Conservation (phyloP, 2,888 invertebrate genomes). For the Watsonalla binaria region DNA sequence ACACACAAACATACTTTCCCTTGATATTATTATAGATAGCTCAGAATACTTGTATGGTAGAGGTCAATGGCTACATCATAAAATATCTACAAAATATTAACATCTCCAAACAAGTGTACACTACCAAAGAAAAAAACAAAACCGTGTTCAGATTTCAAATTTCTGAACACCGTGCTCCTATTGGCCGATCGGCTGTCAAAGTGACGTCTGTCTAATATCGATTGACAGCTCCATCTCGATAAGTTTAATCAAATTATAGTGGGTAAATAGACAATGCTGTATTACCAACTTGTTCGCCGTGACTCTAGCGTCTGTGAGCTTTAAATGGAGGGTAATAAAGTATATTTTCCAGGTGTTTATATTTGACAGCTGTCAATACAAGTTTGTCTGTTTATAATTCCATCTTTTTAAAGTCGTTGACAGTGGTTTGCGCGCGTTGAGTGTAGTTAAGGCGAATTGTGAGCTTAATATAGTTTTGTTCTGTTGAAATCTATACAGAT, state of each 20-base stretch:
- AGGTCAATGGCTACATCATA: no score
- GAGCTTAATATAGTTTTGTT: constrained; percentile 47
- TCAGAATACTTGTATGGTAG: no score
- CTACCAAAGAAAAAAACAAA: neutral
- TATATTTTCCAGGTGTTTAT: neutral
- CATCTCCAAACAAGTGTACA: neutral
- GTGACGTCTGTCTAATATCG: constrained; percentile 54
- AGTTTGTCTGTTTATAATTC: constrained; percentile 30
- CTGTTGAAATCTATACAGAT: constrained; percentile 21
- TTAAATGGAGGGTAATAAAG: neutral
- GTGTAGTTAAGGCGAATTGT: constrained; percentile 40
- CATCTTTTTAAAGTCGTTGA: constrained; percentile 41
- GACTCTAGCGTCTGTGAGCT: neutral
- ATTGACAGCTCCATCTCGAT: constrained; percentile 73
- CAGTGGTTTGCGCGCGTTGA: constrained; percentile 51
- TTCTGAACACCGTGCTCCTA: constrained; percentile 20
- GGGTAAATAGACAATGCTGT: neutral
- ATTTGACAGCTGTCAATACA: neutral
- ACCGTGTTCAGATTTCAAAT: constrained; percentile 12
- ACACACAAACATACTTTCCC: no score
- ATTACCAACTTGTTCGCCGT: neutral
- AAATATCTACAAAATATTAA: neutral
- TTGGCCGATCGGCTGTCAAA: constrained; percentile 47
- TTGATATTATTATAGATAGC: no score
- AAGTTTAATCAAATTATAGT: constrained; percentile 64